Evolutionary conservation across 2,113 vertebrate genomes (phyloP), one percentile per base, ranked within the genome.

Genomic region (Pteropus alecto): DNA sequence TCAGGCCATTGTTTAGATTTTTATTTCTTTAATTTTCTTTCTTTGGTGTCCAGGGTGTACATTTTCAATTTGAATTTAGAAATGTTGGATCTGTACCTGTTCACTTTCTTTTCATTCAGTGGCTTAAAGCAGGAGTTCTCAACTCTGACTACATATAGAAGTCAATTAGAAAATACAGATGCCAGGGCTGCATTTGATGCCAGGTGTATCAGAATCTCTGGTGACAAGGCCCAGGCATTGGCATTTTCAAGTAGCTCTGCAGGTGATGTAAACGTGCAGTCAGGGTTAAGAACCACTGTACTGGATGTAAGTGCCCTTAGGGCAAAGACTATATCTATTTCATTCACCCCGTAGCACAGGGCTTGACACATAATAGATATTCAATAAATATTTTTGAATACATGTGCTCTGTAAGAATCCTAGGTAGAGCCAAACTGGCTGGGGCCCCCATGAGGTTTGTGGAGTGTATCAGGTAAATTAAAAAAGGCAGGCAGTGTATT

Each of bases 361-460:
- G 4, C 35, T 58, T 93, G 81, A 67, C 54, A 76, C 7, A 61
- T 85, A 74, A 71, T n/a, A 86, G n/a, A 3, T 56, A 68, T 74
- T 96, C 84, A 74, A 54, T 68, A 82, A 86, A 65, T 74, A 93
- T 41, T 78, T 95, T 22, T 65, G 18, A 96, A n/a, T 78, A 24
- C 28, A 51, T 58, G 16, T 58, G 19, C 43, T 95, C 90, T 87
- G 18, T 79, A 86, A 65, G 58, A 89, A 92, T 90, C 2, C 3
- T 63, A 18, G 8, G 15, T 46, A 14, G 22, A 46, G 58, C 11
- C 4, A 10, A 51, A 43, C 1, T 65, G 15, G 9, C 28, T 68
- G 1, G 15, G 46, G 6, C 51, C 24, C 67, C 21, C 73, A 5
- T 43, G 86, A 81, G n/a, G 33, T 11, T 71, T 70, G 33, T 11